Percentiles rank a stretch among this genome's conserved stretches.
Conservation (phyloP, 2,888 invertebrate genomes). For the Patella depressa region DNA sequence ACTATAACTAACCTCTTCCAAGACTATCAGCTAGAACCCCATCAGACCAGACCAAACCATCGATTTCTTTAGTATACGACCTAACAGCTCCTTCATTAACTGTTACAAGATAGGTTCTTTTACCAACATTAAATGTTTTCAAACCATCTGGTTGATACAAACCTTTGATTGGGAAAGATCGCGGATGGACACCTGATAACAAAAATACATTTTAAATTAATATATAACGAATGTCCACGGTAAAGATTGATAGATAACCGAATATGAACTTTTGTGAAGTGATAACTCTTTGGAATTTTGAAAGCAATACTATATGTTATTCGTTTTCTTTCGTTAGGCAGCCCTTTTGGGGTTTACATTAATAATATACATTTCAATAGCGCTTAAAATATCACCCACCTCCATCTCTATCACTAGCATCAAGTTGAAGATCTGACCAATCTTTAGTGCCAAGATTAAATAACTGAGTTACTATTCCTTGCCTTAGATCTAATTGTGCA, state of each 20-base stretch:
- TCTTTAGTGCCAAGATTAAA: slow-evolving; percentile 43
- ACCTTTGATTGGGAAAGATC: slow-evolving; percentile 40
- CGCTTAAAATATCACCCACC: slow-evolving; percentile 32
- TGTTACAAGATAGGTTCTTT: slow-evolving; percentile 44
- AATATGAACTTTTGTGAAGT: too few relatives aligned
- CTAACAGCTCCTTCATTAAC: slow-evolving; percentile 47
- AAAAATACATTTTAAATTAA: too few relatives aligned
- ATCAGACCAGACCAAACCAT: slow-evolving; percentile 49
- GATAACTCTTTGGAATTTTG: too few relatives aligned
- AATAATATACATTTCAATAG: neutral
- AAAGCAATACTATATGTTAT: too few relatives aligned
- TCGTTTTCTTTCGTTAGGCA: too few relatives aligned
- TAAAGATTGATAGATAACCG: too few relatives aligned
- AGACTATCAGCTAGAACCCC: slow-evolving; percentile 24
- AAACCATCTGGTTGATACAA: slow-evolving; percentile 50
- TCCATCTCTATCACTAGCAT: slow-evolving; percentile 52
- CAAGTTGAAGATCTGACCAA: slow-evolving; percentile 43
- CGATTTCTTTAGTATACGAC: slow-evolving; percentile 33
- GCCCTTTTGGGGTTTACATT: too few relatives aligned
- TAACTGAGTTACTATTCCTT: slow-evolving; percentile 32
- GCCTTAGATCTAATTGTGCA: slow-evolving; percentile 40
- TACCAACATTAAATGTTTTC: slow-evolving; percentile 36
- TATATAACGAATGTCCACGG: too few relatives aligned
- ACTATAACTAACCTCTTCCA: neutral
- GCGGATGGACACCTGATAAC: slow-evolving; percentile 42